These are phyloP conservation scores for Microctonus hyperodae DNA, from an alignment of 2,888 invertebrate genomes.

Conservation along the genomic window DNA sequence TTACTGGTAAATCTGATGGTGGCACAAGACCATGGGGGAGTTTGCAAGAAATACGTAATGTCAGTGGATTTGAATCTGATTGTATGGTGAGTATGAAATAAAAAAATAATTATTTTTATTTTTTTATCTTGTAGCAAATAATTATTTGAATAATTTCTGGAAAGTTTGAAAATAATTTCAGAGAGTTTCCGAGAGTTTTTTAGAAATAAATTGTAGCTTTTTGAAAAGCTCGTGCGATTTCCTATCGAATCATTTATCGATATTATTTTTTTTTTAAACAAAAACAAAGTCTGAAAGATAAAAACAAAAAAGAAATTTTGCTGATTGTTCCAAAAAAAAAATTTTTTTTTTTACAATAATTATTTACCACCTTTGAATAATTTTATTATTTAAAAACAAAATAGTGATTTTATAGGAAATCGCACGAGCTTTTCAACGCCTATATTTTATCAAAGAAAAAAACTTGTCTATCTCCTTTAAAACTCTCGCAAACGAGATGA, in stretches of 20 bases:
- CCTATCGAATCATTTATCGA: not conserved
- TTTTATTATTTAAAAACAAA: too few relatives aligned
- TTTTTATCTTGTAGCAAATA: too few relatives aligned
- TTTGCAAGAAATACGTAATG: slow-evolving; percentile 70
- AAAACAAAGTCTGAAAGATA: not conserved
- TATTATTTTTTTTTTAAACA: not conserved
- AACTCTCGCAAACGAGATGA: not conserved
- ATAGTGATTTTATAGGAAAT: not conserved
- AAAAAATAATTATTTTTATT: too few relatives aligned
- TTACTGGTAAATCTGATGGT: slow-evolving; percentile 48
- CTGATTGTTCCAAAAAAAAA: too few relatives aligned
- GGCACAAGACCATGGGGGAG: slow-evolving; percentile 68
- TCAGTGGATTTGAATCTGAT: slow-evolving; percentile 48
- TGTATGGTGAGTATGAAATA: slow-evolving; percentile 56
- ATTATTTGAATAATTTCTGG: too few relatives aligned
- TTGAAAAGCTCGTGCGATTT: not conserved
- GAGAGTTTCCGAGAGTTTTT: not conserved
- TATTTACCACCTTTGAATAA: too few relatives aligned
- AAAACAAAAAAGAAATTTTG: too few relatives aligned
- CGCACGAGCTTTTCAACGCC: not conserved
- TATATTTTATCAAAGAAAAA: not conserved
- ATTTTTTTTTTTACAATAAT: not conserved
- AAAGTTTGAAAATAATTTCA: too few relatives aligned
- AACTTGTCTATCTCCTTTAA: not conserved
- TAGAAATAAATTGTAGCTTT: not conserved